A percentile compares a stretch with the other conserved stretches of the same genome.
Conservation (phyloP, 1,140 invertebrate genomes). For the Portunus trituberculatus region DNA sequence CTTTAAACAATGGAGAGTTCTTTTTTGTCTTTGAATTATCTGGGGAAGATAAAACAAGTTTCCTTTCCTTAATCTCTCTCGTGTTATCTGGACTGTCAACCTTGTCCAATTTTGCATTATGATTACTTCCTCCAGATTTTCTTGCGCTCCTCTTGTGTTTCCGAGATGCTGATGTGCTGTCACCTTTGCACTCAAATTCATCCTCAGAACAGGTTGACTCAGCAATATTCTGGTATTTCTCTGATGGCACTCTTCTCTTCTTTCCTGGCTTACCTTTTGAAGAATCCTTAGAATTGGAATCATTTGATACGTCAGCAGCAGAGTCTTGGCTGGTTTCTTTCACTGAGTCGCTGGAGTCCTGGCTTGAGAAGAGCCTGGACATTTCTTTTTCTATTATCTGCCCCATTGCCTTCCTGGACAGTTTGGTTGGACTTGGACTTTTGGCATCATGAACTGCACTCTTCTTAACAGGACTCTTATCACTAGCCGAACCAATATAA, state of each 20-base stretch:
- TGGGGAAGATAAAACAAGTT: not conserved
- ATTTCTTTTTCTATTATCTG: conserved; percentile 66
- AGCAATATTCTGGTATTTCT: conserved; percentile 60
- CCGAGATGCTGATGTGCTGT: not conserved
- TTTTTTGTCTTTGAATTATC: not conserved
- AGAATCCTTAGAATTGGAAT: conserved; percentile 3
- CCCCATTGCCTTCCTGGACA: conserved; percentile 60
- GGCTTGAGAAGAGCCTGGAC: conserved; percentile 46
- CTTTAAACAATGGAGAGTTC: not conserved
- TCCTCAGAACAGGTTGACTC: conserved; percentile 57
- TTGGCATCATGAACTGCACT: not conserved
- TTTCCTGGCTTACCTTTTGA: conserved; percentile 58
- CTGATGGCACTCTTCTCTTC: conserved; percentile 58
- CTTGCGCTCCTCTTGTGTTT: not conserved
- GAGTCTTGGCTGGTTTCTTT: not conserved
- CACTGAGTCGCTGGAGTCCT: not conserved
- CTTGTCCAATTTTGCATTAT: not conserved
- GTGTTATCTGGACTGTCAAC: not conserved
- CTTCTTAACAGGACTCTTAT: not conserved
- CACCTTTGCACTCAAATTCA: conserved; percentile 33
- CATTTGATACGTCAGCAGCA: not conserved
- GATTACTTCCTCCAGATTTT: not conserved
- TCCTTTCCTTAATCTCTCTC: not conserved
- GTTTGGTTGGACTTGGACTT: conserved; percentile 38
- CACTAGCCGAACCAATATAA: not conserved